Evolutionary conservation across 2,797 vertebrate species (phyloP), one percentile per base, ranked within the genome.

Genomic region (Echiichthys vipera): DNA sequence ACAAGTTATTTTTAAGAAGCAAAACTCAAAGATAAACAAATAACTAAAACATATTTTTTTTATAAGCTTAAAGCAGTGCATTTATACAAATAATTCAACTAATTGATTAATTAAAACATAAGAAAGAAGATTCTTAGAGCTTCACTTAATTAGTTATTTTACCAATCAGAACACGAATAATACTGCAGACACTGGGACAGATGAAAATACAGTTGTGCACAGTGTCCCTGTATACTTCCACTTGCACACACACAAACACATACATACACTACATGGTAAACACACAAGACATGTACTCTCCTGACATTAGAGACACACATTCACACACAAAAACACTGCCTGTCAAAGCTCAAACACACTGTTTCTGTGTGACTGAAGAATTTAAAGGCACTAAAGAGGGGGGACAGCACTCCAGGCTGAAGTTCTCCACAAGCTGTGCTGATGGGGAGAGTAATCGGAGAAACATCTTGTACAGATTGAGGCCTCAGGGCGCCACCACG

Each of bases 401-500:
- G 45, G 46, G 40, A 18, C 40, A 40, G 59, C 63, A 57, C 79
- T 82, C 39, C 34, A 68, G 77, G 67, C 56, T 56, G 77, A 75
- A 85, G 57, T 81, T 55, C 68, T 51, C 18, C 59, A 58, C 64
- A 13, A 20, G 53, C 65, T 57, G 54, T 89, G 89, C 72, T 87
- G 83, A 87, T 62, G 64, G 32, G 22, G 24, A 30, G 15, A 77
- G 55, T 76, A 82, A 84, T 71, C 72, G 76, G 63, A 80, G 71
- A 78, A 88, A 74, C 72, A 85, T 80, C 56, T 83, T 70, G 71
- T 57, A 51, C 79, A 70, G 56, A 68, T 71, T n/a, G 22, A 34
- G 46, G 77, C 84, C 82, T 81, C 63, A 3, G 83, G 76, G 55
- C 53, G 12, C 46, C 40, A 45, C 47, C 74, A 43, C 9, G 15